A percentile compares a stretch with the other conserved stretches of the same genome.
Evolutionary conservation across 2,888 invertebrate genomes (phyloP).

Genomic region (Meghimatium bilineatum): DNA sequence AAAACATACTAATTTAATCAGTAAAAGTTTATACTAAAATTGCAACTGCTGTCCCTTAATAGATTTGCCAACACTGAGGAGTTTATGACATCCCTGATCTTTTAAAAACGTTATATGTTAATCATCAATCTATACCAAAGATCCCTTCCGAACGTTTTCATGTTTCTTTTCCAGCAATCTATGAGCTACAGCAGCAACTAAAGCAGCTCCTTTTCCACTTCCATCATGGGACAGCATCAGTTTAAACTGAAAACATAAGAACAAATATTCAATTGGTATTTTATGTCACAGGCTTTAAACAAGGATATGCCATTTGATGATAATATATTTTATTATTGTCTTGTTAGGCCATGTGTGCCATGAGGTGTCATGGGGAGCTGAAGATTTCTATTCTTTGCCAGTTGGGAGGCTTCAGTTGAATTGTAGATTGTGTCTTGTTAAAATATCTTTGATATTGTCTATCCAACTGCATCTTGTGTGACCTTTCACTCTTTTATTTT

Average conservation of each 20-base stretch:
- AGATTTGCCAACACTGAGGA: background rate
- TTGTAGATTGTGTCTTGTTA: too few species aligned
- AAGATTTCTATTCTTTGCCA: too few species aligned
- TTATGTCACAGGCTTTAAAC: background rate
- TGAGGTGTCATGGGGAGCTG: too few species aligned
- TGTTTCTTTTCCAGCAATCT: slow-evolving; percentile 41
- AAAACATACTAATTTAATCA: background rate
- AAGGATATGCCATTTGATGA: background rate
- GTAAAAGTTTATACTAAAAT: background rate
- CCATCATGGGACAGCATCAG: slow-evolving; percentile 76
- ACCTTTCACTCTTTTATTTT: too few species aligned
- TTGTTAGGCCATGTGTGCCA: too few species aligned
- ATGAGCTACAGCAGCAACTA: slow-evolving; percentile 75
- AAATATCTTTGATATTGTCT: too few species aligned
- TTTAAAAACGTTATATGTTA: background rate
- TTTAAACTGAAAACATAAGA: slow-evolving; percentile 61
- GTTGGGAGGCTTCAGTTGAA: too few species aligned
- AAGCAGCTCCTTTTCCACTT: slow-evolving; percentile 77
- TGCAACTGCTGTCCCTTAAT: background rate
- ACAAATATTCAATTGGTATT: background rate
- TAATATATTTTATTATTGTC: too few species aligned
- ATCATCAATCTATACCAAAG: background rate
- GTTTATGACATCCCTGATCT: slow-evolving; percentile 18
- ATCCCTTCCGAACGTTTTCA: background rate
- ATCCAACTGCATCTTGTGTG: too few species aligned